Conservation (phyloP, 2,113 vertebrate genomes). For the Prolemur simus region DNA sequence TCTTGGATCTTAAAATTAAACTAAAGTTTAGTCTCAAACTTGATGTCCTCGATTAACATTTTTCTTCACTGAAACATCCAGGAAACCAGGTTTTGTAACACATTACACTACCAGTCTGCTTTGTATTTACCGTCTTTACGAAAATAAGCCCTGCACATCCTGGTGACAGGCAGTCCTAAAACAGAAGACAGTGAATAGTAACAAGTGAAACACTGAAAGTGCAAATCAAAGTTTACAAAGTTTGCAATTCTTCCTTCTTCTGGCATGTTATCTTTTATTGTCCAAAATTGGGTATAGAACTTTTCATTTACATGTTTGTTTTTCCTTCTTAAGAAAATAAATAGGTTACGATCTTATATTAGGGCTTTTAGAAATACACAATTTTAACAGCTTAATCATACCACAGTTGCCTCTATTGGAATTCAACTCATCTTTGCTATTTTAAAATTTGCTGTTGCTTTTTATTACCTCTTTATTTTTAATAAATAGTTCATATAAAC, state of each 20-base stretch:
- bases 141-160: background rate
- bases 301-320: background rate
- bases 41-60: background rate
- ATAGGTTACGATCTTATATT: background rate
- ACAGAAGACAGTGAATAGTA: background rate
- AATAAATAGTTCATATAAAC: background rate
- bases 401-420: background rate
- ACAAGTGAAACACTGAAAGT: background rate
- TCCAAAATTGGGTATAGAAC: background rate
- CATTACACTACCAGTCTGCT: background rate
- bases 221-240: background rate
- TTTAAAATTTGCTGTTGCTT: background rate
- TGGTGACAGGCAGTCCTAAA: background rate
- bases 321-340: conserved; percentile 6
- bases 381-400: background rate
- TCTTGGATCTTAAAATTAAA: conserved; percentile 32
- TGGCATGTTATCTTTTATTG: background rate
- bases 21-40: conserved; percentile 15
- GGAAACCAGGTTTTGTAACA: background rate
- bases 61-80: background rate
- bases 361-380: background rate
- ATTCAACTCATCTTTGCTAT: background rate
- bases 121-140: background rate
- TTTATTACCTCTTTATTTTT: background rate
- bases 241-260: background rate